Evolutionary conservation across 2,797 vertebrate genomes (phyloP).

Genomic region (Syndactyla subalaris): DNA sequence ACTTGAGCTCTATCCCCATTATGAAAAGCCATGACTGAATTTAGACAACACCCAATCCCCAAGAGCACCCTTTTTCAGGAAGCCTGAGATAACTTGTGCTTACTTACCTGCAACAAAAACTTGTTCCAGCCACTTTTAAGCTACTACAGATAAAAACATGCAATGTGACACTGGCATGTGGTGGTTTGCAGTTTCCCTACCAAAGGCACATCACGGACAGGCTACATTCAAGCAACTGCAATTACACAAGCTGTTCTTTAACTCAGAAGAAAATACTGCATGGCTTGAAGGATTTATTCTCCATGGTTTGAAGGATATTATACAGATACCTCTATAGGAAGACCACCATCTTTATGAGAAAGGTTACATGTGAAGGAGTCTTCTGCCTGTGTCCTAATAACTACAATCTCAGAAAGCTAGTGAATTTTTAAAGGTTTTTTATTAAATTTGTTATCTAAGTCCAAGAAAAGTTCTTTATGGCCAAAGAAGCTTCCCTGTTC

Average conservation of each 20-base stretch:
- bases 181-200: background rate
- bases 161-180: background rate
- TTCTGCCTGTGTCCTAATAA: background rate
- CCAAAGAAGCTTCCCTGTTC: background rate
- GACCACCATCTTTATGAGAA: background rate
- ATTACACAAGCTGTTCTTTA: background rate
- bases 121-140: background rate
- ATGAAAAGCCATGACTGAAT: background rate
- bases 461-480: background rate
- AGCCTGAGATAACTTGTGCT: background rate
- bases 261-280: background rate
- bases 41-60: background rate
- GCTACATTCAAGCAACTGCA: background rate
- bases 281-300: background rate
- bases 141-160: background rate
- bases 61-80: background rate
- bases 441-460: background rate
- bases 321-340: background rate
- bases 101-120: background rate
- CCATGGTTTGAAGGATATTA: background rate
- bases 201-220: background rate
- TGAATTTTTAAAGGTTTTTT: background rate
- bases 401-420: background rate
- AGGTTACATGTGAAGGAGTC: background rate
- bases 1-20: background rate